These are phyloP conservation scores for Candoia aspera DNA, from an alignment of 2,113 vertebrate genomes.

Conservation along the genomic window DNA sequence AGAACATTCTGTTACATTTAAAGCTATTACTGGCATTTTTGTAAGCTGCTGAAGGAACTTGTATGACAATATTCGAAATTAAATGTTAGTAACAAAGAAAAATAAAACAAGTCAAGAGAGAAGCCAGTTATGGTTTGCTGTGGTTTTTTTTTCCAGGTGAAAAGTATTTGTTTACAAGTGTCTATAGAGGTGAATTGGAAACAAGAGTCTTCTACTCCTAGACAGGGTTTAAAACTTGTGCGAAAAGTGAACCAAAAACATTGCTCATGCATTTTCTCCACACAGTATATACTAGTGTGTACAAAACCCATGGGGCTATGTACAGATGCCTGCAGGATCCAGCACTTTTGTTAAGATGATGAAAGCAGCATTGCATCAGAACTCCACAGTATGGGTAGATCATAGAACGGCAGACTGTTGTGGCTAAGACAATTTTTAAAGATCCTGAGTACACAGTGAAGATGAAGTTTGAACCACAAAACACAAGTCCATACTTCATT, in stretches of 20 bases:
- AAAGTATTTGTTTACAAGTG: not conserved
- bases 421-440: not conserved
- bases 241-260: not conserved
- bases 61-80: conserved; percentile 4
- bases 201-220: not conserved
- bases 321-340: not conserved
- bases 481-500: not conserved
- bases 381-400: not conserved
- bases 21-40: conserved; percentile 3
- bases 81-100: conserved; percentile 4
- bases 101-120: conserved; percentile 39
- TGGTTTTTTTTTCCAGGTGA: not conserved
- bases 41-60: conserved; percentile 35
- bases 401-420: not conserved
- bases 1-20: not conserved
- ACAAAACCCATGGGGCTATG: not conserved
- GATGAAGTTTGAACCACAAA: not conserved
- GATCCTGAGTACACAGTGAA: not conserved
- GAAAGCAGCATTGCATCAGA: not conserved
- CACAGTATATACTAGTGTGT: not conserved
- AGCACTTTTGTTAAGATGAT: no score
- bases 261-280: not conserved
- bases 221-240: not conserved
- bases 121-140: not conserved
- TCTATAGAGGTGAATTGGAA: not conserved